Percentiles rank a stretch among this genome's conserved stretches.
phyloP scores from a whole-genome alignment of 2,797 vertebrate genomes.

The Odontamblyopus lacepedii region DNA sequence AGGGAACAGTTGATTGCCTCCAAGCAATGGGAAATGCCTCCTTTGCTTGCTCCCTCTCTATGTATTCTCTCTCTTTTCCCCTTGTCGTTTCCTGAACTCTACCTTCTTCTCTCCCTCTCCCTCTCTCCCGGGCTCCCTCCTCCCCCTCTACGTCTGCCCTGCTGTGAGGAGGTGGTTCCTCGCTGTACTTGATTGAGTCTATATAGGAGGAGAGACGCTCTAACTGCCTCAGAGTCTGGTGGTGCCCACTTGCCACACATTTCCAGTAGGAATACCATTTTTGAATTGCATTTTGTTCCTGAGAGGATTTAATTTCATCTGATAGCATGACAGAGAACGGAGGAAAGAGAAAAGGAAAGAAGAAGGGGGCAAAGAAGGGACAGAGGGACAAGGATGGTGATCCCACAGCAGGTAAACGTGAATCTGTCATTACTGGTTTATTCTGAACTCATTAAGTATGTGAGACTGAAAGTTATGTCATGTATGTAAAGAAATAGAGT shows the following conservation, averaged over 20 bases:
- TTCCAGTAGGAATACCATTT: constrained; percentile 75
- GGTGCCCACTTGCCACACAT: constrained; percentile 72
- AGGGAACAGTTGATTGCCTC: constrained; percentile 77
- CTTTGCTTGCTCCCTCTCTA: constrained; percentile 47
- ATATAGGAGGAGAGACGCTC: constrained; percentile 78
- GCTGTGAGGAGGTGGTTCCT: constrained; percentile 80
- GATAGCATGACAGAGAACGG: constrained; percentile 79
- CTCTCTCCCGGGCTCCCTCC: constrained; percentile 31
- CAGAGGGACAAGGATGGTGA: constrained; percentile 67
- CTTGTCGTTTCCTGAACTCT: constrained; percentile 20
- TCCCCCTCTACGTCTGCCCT: constrained; percentile 54
- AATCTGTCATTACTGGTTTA: constrained; percentile 10
- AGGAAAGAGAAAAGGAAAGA: constrained; percentile 76
- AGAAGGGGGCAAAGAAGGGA: constrained; percentile 70
- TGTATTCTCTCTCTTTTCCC: constrained; percentile 30
- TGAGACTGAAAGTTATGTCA: constrained; percentile 1
- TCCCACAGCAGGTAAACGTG: constrained; percentile 71
- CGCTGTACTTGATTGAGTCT: constrained; percentile 72
- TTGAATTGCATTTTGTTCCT: constrained; percentile 40
- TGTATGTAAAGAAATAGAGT: constrained; percentile 16
- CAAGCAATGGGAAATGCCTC: constrained; percentile 81
- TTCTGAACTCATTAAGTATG: constrained; percentile 2
- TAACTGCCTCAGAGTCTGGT: constrained; percentile 78
- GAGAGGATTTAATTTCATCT: constrained; percentile 76
- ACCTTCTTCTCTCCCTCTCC: constrained; percentile 33